Percentiles rank a stretch among this genome's conserved stretches.
Evolutionary conservation across 2,888 invertebrate species (phyloP).

Genomic region (Ernsta delagoae): DNA sequence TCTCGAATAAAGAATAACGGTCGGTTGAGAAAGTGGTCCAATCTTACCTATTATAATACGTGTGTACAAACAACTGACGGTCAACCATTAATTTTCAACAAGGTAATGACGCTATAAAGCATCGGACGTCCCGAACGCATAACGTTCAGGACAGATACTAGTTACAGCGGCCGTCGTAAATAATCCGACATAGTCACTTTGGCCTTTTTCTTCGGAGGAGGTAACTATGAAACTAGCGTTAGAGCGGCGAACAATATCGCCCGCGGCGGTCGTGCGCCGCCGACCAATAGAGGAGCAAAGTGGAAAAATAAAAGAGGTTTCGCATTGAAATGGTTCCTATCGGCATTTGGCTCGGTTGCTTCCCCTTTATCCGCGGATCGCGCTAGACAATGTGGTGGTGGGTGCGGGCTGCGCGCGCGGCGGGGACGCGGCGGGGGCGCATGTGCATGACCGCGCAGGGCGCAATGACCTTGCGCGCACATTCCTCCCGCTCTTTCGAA

Average conservation of each 20-base stretch:
- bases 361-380: conserved; percentile 81
- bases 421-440: conserved; percentile 56
- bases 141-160: conserved; percentile 60
- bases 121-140: conserved; percentile 52
- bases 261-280: conserved; percentile 68
- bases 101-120: conserved; percentile 45
- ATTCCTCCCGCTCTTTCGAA: conserved; percentile 73
- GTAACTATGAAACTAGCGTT: conserved; percentile 73
- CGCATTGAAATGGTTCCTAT: conserved; percentile 78
- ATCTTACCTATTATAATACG: conserved; percentile 30
- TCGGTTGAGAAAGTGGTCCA: conserved; percentile 45
- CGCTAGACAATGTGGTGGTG: conserved; percentile 76
- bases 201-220: conserved; percentile 59
- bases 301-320: conserved; percentile 70
- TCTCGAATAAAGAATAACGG: conserved; percentile 51
- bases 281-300: conserved; percentile 49
- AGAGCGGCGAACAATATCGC: conserved; percentile 69
- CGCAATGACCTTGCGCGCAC: conserved; percentile 84
- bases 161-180: conserved; percentile 67
- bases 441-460: conserved; percentile 84
- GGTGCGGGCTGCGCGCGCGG: conserved; percentile 52
- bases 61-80: conserved; percentile 38
- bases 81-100: conserved; percentile 47
- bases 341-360: conserved; percentile 68
- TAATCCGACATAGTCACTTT: conserved; percentile 58